Base-by-base conservation (phyloP, 2,113 vertebrate species). In the Larimichthys polyactis region DNA sequence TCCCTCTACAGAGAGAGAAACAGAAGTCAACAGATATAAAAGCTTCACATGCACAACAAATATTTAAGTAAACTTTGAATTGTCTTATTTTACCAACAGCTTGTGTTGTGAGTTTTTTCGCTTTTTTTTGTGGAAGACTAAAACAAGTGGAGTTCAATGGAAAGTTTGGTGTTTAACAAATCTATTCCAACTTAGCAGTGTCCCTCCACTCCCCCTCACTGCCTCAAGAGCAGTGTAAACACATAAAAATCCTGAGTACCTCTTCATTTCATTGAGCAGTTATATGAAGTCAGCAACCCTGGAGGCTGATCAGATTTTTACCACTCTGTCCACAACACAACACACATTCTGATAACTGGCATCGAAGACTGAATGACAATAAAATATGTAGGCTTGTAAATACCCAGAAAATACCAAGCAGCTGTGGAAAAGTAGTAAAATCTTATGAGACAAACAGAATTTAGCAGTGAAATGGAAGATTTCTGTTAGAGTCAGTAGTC, bases 1-100 rank as follows among this genome's bases (percentile, higher is more conserved):
- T 20, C 96, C 96, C 75, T 97, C 97, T 98, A 58, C 3, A 73
- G 17, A 59, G 19, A 86, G 11, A 71, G 10, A 70, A 29, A 81
- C 32, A 71, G 29, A 66, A 17, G 15, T 4, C 22, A 64, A 49
- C 24, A 40, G 16, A 64, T 32, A 14, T 17, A 49, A 46, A 9
- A 4, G 20, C 2, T 75, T 29, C 7, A 32, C 62, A 75, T 10
- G 27, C 0, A 52, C 11, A 14, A 73, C 5, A 11, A 36, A 29
- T 52, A 29, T 36, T 48, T 10, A 40, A 22, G 44, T 3, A n/a
- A 11, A 60, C n/a, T 32, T 54, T 10, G 27, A 43, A 32, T 3
- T 12, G 11, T 60, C 12, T 32, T 57, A 24, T 57, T 64, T 36
- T 17, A 15, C 36, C 11, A 4, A 54, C 36, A 67, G 51, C 17